These are phyloP conservation scores for Diadumene lineata DNA, from an alignment of 92 coral and sea anemone genomes.

Conservation along the genomic window DNA sequence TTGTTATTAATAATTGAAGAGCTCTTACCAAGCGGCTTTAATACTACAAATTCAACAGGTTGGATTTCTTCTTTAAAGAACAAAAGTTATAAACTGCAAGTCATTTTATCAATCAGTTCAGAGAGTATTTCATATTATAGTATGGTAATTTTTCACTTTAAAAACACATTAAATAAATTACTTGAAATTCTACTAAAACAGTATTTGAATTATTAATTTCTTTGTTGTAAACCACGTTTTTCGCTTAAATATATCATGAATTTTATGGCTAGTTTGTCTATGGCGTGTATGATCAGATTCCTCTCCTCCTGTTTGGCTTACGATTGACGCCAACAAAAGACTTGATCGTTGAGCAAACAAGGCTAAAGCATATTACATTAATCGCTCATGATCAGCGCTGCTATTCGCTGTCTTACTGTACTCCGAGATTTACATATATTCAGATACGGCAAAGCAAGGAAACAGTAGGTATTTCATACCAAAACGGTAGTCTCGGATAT, in stretches of 20 bases:
- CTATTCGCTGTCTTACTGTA: neutral
- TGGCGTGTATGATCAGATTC: conserved; percentile 13
- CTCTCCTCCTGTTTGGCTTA: neutral
- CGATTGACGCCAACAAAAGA: conserved; percentile 13
- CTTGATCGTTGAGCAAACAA: conserved; percentile 26
- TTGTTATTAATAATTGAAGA: too few species aligned
- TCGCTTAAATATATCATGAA: neutral
- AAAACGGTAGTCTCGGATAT: neutral
- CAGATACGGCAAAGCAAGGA: neutral
- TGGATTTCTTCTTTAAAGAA: neutral
- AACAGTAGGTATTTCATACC: neutral
- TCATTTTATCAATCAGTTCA: too few species aligned
- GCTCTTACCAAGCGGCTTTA: too few species aligned
- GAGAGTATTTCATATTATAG: neutral
- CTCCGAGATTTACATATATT: neutral
- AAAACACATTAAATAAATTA: too few species aligned
- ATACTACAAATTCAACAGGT: neutral
- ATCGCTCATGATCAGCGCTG: neutral
- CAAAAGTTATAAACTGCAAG: neutral
- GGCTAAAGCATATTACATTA: neutral
- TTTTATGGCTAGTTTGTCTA: neutral
- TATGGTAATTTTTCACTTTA: neutral
- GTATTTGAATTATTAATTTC: conserved; percentile 8
- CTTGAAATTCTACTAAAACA: neutral
- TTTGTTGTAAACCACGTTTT: conserved; percentile 6